Evolutionary conservation across 2,888 invertebrate species (phyloP), one percentile per base, ranked within the genome.

Genomic region (Archaeoteleia sp.): DNA sequence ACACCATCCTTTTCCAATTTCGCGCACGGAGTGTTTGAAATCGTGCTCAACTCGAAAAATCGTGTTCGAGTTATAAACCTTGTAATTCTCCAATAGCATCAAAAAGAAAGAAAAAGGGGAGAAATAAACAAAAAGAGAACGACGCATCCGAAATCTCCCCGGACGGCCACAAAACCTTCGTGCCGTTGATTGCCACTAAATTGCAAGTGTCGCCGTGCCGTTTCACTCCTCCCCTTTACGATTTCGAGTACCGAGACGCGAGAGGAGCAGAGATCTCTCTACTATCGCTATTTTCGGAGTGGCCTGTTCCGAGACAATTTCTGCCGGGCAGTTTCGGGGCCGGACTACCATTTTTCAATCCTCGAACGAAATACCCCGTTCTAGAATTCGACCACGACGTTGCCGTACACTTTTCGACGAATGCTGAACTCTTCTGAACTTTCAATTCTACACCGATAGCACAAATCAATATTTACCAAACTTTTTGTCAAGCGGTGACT

Each of bases 161-260:
- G 71, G 78, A 74, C 78, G 78, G 67, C 80, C 78, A 82, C 83
- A 83, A 83, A 83, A 82, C 82, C 83, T 80, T 82, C 82, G 76
- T 73, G 69, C 75, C 77, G 77, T 76, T 82, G 84, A 84, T 84
- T 82, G 84, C 82, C 79, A 78, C 80, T 82, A 82, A 84, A 85
- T 82, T 81, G 80, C 78, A 70, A 73, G 74, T 67, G 74, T 69
- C 71, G 72, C 73, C 62, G 54, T 65, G 66, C 67, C 70, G 65
- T 72, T 70, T 67, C 68, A 42, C 60, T 58, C 51, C 58, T 40
- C 63, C 67, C 48, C 55, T 67, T 58, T 42, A 35, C 66, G 57
- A 65, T 49, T 57, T 54, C 51, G 39, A 53, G 55, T 60, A 45
- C 62, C 65, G 62, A 46, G 51, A 57, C 57, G 35, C 51, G 51